These are phyloP conservation scores for Seira ritae DNA, from an alignment of 2,888 invertebrate genomes.

Conservation along the genomic window DNA sequence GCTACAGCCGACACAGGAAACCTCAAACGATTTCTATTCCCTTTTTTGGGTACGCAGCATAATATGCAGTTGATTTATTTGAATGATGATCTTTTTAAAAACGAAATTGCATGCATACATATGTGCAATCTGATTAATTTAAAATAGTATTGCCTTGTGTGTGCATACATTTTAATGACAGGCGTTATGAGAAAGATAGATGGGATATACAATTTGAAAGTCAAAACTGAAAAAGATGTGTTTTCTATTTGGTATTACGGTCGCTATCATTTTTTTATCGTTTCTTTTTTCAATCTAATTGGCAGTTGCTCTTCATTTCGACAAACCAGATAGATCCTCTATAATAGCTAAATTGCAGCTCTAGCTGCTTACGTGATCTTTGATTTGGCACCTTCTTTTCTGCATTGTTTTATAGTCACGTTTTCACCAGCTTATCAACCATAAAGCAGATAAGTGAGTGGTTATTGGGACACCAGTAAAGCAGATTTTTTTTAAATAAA, in stretches of 20 bases:
- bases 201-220: too few relatives aligned
- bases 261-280: background rate
- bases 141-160: too few relatives aligned
- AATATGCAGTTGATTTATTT: background rate
- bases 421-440: conserved; percentile 2
- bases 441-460: background rate
- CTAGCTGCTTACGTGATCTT: background rate
- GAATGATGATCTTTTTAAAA: background rate
- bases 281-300: background rate
- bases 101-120: background rate
- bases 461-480: too few relatives aligned
- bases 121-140: too few relatives aligned
- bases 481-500: background rate
- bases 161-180: too few relatives aligned
- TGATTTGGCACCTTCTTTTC: background rate
- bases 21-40: conserved; percentile 33
- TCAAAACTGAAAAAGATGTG: too few relatives aligned
- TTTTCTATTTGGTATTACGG: too few relatives aligned
- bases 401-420: background rate
- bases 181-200: too few relatives aligned
- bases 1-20: background rate
- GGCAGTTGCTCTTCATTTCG: background rate
- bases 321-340: background rate
- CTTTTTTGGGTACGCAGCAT: conserved; percentile 33
- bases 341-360: background rate